Evolutionary conservation across 2,888 invertebrate genomes (phyloP).

Genomic region (Spisula solida): DNA sequence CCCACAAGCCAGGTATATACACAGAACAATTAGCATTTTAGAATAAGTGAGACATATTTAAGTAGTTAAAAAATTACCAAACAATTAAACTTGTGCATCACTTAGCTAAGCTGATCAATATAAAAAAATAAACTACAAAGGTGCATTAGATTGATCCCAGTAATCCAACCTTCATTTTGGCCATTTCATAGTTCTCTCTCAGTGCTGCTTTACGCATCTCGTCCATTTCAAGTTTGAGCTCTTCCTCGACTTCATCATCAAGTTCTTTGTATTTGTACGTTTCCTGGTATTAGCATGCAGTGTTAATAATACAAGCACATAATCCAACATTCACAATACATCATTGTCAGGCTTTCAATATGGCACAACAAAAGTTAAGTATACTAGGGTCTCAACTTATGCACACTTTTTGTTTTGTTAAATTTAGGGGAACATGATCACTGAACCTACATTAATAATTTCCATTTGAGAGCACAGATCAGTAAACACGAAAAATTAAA

Average conservation of each 20-base stretch:
- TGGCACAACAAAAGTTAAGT: not conserved
- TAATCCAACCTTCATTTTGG: conserved; percentile 77
- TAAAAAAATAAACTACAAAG: conserved; percentile 84
- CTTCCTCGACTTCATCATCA: conserved; percentile 85
- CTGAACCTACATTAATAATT: too few species aligned
- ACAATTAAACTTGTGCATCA: not conserved
- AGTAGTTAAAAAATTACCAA: too few species aligned
- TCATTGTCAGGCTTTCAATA: not conserved
- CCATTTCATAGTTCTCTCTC: conserved; percentile 78
- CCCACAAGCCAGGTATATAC: too few species aligned
- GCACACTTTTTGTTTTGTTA: too few species aligned
- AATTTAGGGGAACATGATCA: too few species aligned
- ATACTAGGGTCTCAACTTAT: too few species aligned
- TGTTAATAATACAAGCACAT: conserved; percentile 29
- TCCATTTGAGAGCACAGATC: too few species aligned
- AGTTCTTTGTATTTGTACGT: conserved; percentile 86
- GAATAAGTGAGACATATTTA: too few species aligned
- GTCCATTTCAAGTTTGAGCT: conserved; percentile 81
- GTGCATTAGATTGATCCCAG: conserved; percentile 90
- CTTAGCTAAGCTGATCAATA: conserved; percentile 5
- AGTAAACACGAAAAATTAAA: too few species aligned
- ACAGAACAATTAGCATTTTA: too few species aligned
- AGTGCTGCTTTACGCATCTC: conserved; percentile 74
- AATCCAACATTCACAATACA: conserved; percentile 27
- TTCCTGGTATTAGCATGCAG: conserved; percentile 76